Base-by-base conservation (phyloP, 2,888 invertebrate species). In the Anticlea derivata region DNA sequence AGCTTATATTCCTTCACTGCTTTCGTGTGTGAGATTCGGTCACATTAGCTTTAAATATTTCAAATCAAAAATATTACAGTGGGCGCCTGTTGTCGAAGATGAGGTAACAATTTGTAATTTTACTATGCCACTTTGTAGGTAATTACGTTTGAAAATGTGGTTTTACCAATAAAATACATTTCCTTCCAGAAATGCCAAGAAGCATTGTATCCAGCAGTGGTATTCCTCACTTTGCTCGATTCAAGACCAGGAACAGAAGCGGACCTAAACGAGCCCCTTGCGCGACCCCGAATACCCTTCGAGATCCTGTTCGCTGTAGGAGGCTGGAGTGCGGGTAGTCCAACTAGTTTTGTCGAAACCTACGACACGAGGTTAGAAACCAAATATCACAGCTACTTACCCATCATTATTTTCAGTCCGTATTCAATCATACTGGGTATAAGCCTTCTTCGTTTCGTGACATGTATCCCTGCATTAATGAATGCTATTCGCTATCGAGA, bases 251-350 rank as follows among this genome's bases (percentile, higher is more conserved):
- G 86, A 8, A 81, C 86, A 5, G 92, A 91, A 64, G 83, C 85
- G 7, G 92, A 92, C 66, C 79, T 91, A 2, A 88, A 86, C 60
- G 92, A 94, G 70, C 93, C 93, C 0, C 68, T 94, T 26, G 91
- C 93, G 5, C 84, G 94, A 52, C 96, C 96, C 0, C 88, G 97
- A 52, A 92, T 96, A 80, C 96, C 93, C 35, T 94, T 95, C 75
- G 95, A 95, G 68, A 92, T 95, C 64, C 89, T 97, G 7, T 96
- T 97, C 76, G 95, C 96, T 7, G 93, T 96, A 10, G 96, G 96
- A 2, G 97, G 97, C 0, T 96, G 96, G 97, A 92, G 94, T 74
- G 92, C 94, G n/a, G 96, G 96, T n/a, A 94, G 94, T 58, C 96
- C 96, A 0, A 96, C 96, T 0, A 95, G 94, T 81, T 95, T 95